Percentiles rank a stretch among this genome's conserved stretches.
Conservation (phyloP, 2,888 invertebrate species). For the Linnaemya vulpina region DNA sequence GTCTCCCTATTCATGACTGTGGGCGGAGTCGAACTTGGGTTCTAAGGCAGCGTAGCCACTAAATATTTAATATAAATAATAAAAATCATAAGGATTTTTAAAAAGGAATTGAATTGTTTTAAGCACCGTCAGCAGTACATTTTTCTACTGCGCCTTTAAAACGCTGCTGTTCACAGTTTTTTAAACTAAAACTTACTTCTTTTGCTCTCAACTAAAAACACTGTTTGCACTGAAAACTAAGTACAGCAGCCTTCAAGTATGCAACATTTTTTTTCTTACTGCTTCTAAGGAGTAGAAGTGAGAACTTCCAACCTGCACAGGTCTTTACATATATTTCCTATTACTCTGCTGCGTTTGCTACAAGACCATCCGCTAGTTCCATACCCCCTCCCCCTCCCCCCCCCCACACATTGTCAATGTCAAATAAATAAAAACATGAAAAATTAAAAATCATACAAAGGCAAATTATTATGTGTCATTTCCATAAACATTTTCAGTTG, state of each 20-base stretch:
- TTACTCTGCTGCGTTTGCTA: not conserved
- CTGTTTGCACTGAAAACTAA: not conserved
- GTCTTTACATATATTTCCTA: constrained; percentile 36
- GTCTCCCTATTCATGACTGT: too few relatives aligned
- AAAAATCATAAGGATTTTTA: too few relatives aligned
- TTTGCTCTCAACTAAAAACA: too few relatives aligned
- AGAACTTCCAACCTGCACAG: constrained; percentile 51
- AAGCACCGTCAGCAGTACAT: too few relatives aligned
- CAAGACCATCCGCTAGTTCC: not conserved
- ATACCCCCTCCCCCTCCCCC: not conserved
- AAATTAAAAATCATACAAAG: constrained; percentile 23
- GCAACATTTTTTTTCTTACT: not conserved
- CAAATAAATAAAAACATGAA: constrained; percentile 42
- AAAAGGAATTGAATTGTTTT: too few relatives aligned
- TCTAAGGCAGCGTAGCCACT: too few relatives aligned
- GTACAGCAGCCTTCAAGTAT: not conserved
- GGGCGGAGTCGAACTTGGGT: too few relatives aligned
- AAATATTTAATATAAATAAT: too few relatives aligned
- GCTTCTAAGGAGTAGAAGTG: constrained; percentile 19
- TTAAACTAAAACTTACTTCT: too few relatives aligned
- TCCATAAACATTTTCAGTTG: not conserved
- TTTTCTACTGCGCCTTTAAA: too few relatives aligned
- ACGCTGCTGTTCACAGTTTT: too few relatives aligned
- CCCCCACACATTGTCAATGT: constrained; percentile 52
- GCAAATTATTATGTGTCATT: constrained; percentile 11